Evolutionary conservation across 2,113 vertebrate genomes (phyloP).

Genomic region (Sinosuthora webbiana): DNA sequence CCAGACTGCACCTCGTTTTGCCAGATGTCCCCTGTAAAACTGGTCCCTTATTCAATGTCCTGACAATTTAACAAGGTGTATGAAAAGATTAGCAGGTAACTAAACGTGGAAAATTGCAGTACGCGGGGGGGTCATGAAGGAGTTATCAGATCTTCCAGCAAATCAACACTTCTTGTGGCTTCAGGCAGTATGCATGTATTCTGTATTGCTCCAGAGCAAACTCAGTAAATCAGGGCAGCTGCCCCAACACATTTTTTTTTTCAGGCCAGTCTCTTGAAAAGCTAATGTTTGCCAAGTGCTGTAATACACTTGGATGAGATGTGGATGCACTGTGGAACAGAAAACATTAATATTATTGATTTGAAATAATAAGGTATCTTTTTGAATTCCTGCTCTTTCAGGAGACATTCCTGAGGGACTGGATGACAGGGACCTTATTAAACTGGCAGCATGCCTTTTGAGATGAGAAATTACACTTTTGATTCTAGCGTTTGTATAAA

Average conservation of each 20-base stretch:
- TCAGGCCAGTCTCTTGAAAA: background rate
- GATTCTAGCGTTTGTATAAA: slow-evolving; percentile 2
- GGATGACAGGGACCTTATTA: slow-evolving; percentile 41
- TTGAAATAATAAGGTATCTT: slow-evolving; percentile 26
- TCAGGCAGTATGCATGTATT: background rate
- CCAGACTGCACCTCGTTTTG: background rate
- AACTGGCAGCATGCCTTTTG: slow-evolving; percentile 27
- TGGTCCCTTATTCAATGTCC: background rate
- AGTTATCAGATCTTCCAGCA: background rate
- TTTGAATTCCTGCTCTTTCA: slow-evolving; percentile 24
- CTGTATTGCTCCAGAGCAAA: background rate
- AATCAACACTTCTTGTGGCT: background rate
- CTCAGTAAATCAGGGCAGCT: background rate
- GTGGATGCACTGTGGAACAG: background rate
- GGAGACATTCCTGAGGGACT: background rate
- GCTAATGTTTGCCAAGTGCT: background rate
- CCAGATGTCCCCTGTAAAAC: background rate
- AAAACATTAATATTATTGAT: slow-evolving; percentile 7
- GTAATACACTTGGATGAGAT: background rate
- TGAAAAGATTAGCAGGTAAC: background rate
- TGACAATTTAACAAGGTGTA: background rate
- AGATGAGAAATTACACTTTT: slow-evolving; percentile 7
- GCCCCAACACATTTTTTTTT: background rate
- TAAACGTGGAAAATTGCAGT: background rate
- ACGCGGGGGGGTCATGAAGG: rapidly evolving